These are phyloP conservation scores for Reinhardtius hippoglossoides DNA, from an alignment of 2,113 vertebrate genomes.

Conservation along the genomic window DNA sequence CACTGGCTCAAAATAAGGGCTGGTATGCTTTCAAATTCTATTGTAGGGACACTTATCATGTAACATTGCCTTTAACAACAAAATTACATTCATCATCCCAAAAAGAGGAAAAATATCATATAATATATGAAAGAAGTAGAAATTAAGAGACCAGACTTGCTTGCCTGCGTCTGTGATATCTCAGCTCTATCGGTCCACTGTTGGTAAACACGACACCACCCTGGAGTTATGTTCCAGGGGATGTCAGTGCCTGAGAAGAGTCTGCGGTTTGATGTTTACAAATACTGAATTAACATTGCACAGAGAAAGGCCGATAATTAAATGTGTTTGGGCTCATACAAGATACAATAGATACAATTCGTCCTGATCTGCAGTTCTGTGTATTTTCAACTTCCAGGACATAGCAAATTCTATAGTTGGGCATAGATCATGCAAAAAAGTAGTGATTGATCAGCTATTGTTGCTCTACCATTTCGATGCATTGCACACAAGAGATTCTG, in stretches of 20 bases:
- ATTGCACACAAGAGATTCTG: no score
- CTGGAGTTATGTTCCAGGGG: neutral
- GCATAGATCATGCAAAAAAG: neutral
- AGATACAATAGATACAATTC: neutral
- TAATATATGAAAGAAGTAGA: neutral
- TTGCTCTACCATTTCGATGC: no score
- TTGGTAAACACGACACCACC: constrained; percentile 45
- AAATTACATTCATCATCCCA: neutral
- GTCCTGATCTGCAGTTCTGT: neutral
- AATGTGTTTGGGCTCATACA: no score
- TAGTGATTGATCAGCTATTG: neutral
- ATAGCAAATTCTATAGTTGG: neutral
- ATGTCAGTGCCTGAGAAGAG: neutral
- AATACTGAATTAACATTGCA: neutral
- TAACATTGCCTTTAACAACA: neutral
- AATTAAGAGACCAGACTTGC: neutral
- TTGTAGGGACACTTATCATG: neutral
- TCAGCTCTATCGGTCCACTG: constrained; percentile 16
- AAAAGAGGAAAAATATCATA: neutral
- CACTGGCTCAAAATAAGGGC: neutral
- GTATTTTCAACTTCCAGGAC: neutral
- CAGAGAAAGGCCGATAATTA: neutral
- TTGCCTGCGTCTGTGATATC: neutral
- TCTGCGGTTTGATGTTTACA: constrained; percentile 2
- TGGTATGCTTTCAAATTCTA: neutral